Conservation (phyloP, 1,140 invertebrate species). For the Ceratina japonica region DNA sequence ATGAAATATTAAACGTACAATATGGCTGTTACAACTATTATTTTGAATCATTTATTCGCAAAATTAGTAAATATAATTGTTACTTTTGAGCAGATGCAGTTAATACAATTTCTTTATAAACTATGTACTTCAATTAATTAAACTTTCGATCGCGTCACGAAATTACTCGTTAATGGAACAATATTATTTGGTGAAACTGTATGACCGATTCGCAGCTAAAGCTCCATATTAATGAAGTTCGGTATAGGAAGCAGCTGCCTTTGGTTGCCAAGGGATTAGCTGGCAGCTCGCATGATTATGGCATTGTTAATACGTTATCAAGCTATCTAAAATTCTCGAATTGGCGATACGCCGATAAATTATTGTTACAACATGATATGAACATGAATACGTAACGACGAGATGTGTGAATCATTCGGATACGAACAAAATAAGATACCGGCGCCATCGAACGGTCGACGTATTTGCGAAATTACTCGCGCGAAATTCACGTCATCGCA, state of each 20-base stretch:
- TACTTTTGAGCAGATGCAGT: too few relatives aligned
- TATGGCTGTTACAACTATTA: too few relatives aligned
- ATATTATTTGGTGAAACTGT: background rate
- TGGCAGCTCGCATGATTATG: background rate
- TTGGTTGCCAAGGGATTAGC: background rate
- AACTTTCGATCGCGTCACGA: background rate
- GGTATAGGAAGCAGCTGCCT: background rate
- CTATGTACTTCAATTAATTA: background rate
- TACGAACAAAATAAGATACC: background rate
- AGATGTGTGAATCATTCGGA: too few relatives aligned
- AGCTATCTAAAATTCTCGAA: background rate
- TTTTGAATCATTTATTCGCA: too few relatives aligned
- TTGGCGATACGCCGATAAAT: background rate
- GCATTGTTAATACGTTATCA: background rate
- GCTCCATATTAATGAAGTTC: background rate
- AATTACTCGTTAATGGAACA: background rate
- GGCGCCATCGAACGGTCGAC: background rate
- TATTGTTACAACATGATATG: background rate
- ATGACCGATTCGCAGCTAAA: background rate
- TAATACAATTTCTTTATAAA: too few relatives aligned
- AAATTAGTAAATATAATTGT: too few relatives aligned
- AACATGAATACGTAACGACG: too few relatives aligned
- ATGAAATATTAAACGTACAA: too few relatives aligned
- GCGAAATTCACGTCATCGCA: background rate
- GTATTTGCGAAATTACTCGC: background rate